Evolutionary conservation across 2,888 invertebrate genomes (phyloP).

Genomic region (Sarcophaga carnaria): DNA sequence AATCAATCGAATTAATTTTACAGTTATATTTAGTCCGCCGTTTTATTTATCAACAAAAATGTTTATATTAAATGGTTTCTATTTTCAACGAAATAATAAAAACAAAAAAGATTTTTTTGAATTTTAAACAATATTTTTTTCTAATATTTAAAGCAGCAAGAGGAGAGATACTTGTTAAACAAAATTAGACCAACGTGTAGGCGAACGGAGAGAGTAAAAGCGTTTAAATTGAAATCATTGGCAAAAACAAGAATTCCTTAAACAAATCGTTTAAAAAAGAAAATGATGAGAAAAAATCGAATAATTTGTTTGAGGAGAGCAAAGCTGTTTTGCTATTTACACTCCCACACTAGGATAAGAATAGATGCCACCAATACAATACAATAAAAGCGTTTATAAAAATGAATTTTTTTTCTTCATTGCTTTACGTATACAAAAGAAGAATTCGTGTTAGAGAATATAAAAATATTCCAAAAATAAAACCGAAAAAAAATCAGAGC

Average conservation of each 20-base stretch:
- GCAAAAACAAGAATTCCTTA: conserved; percentile 22
- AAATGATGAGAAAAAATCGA: neutral
- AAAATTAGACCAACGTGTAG: conserved; percentile 64
- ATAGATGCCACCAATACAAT: conserved; percentile 25
- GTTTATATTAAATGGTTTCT: conserved; percentile 61
- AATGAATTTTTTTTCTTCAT: neutral
- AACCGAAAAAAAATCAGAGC: conserved; percentile 25
- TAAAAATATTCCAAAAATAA: conserved; percentile 65
- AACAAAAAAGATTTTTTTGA: neutral
- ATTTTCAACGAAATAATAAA: conserved; percentile 36
- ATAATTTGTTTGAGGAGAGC: neutral
- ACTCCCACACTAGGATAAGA: conserved; percentile 44
- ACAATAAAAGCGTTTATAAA: neutral
- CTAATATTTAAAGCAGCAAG: conserved; percentile 28
- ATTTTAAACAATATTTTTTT: too few relatives aligned
- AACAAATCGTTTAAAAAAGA: neutral
- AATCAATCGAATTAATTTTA: too few relatives aligned
- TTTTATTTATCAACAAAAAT: conserved; percentile 39
- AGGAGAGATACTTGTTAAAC: neutral
- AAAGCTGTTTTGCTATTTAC: conserved; percentile 6
- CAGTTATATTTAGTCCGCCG: neutral
- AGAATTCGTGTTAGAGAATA: neutral
- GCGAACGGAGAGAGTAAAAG: conserved; percentile 47
- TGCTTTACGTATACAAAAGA: neutral
- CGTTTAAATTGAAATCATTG: conserved; percentile 27